These are phyloP conservation scores for Drosophila stalkeri DNA, from an alignment of 2,888 invertebrate genomes.

Conservation along the genomic window DNA sequence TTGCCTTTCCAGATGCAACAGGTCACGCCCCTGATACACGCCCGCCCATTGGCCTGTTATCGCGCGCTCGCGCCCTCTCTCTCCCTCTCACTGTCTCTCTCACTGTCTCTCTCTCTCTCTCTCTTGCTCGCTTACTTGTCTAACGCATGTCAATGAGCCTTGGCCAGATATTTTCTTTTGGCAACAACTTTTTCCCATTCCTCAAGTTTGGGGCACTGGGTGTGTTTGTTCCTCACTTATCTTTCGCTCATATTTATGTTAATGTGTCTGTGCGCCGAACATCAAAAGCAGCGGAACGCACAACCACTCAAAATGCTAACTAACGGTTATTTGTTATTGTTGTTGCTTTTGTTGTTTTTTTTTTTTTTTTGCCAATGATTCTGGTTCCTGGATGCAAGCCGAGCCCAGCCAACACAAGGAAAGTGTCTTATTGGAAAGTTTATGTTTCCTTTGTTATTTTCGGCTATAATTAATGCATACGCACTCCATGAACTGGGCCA, in stretches of 20 bases:
- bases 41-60: constrained; percentile 38
- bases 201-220: constrained; percentile 38
- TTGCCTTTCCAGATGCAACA: constrained; percentile 42
- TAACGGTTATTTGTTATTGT: constrained; percentile 39
- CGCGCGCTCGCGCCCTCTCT: constrained; percentile 13
- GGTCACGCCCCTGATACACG: constrained; percentile 66
- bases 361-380: constrained; percentile 3
- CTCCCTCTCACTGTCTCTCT: neutral
- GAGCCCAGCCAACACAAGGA: constrained; percentile 39
- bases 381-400: constrained; percentile 1
- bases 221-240: constrained; percentile 67
- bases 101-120: neutral
- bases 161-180: constrained; percentile 30
- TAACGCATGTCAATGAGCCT: constrained; percentile 74
- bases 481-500: constrained; percentile 22
- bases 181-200: constrained; percentile 49
- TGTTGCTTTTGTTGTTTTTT: neutral
- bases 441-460: constrained; percentile 74
- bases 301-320: constrained; percentile 50
- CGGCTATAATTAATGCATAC: constrained; percentile 57
- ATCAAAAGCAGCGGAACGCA: constrained; percentile 66
- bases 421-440: constrained; percentile 73
- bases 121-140: constrained; percentile 37
- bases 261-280: constrained; percentile 71
- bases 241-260: constrained; percentile 77